Evolutionary conservation across 2,113 vertebrate genomes (phyloP), one percentile per base, ranked within the genome.

Genomic region (Dolichallabes microphthalmus): DNA sequence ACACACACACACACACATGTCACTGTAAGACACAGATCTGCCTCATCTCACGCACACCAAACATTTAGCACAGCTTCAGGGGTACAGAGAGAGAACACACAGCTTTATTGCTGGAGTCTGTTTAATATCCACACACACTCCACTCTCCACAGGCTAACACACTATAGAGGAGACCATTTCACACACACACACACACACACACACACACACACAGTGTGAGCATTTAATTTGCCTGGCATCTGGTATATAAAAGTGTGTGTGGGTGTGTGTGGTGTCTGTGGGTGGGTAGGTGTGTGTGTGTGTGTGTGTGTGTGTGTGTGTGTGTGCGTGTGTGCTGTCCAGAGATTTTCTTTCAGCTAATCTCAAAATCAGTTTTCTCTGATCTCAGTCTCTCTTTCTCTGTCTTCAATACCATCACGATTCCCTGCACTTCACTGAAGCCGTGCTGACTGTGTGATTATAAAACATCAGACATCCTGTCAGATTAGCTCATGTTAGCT

Each of bases 121-220:
- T 77, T 77, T 57, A 77, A 57, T 77, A n/a, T 77, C 74, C n/a
- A 57, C 74, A 77, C 74, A 57, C 74, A 77, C 74, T 77, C 52
- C 74, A 77, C 52, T 19, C 74, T 12, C 15, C 15, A 77, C 0
- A 7, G 50, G 73, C 45, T 76, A 27, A 19, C 73, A 76, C 50
- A 10, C 25, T 27, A n/a, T 53, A 76, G 45, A 55, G 45, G 15
- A 75, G 45, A 75, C 39, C 71, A 74, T 74, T 25, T 27, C 7
- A 53, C 73, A 75, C 73, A 75, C 39, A n/a, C 71, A 74, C 20
- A 25, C 22, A 50, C 73, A 50, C 19, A n/a, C 22, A 53, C 25
- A 75, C 45, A 52, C 69, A 50, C 69, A 73, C 69, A 73, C 60
- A 61, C 60, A 61, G 17, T 11, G 32, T 71, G 68, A 71, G 68